These are phyloP conservation scores for Meriones unguiculatus DNA, from an alignment of 2,113 vertebrate species.

Conservation along the genomic window DNA sequence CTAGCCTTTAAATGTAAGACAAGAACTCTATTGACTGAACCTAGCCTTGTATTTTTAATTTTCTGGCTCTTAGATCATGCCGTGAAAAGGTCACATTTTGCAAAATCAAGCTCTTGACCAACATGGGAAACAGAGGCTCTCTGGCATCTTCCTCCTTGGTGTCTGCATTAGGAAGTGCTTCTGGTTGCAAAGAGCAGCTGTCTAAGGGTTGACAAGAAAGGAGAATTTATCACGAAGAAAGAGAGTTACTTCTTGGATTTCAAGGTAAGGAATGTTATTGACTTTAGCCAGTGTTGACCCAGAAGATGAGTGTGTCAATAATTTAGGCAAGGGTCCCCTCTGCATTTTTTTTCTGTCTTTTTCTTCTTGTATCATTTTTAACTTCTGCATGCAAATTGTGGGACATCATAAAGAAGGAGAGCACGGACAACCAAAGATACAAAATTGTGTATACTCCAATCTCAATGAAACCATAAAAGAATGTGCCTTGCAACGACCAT, in stretches of 20 bases:
- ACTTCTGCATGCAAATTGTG: accelerated
- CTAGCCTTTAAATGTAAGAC: not conserved
- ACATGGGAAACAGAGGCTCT: not conserved
- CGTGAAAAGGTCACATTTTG: not conserved
- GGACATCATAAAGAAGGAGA: not conserved
- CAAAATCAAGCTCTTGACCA: not conserved
- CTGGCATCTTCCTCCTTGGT: not conserved
- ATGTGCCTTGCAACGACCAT: not conserved
- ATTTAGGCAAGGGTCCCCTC: not conserved
- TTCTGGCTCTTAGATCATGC: not conserved
- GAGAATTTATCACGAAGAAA: not conserved
- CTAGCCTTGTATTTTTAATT: not conserved
- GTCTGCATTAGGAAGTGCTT: not conserved
- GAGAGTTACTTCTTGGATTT: not conserved
- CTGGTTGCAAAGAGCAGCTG: not conserved
- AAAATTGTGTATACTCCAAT: not conserved
- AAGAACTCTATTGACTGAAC: not conserved
- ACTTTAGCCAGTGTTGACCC: not conserved
- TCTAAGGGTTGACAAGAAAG: not conserved
- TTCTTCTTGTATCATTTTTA: not conserved
- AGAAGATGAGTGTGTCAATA: accelerated
- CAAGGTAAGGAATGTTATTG: not conserved
- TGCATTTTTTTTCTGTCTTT: not conserved
- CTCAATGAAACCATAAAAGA: not conserved
- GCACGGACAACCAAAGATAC: not conserved